Evolutionary conservation across 2,797 vertebrate genomes (phyloP).

Genomic region (Sorex maritimensis): DNA sequence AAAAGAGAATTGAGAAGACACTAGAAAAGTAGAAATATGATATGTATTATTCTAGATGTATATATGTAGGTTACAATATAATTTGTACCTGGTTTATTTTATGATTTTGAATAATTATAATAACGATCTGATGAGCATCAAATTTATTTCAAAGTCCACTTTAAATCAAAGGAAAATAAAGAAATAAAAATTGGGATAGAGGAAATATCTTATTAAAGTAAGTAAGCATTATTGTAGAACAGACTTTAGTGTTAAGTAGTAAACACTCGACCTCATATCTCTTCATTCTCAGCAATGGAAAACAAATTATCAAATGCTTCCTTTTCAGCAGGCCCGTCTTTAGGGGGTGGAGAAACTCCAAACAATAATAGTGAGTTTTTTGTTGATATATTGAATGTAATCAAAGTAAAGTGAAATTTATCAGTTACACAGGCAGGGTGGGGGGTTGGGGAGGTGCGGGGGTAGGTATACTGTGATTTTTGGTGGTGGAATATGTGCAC

Average conservation of each 20-base stretch:
- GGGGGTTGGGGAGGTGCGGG: no score
- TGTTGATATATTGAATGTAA: no score
- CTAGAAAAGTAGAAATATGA: not conserved
- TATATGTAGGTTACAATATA: not conserved
- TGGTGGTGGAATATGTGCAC: no score
- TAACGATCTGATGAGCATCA: slow-evolving; percentile 11
- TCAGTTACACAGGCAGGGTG: no score
- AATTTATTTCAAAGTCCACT: not conserved
- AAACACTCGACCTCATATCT: not conserved
- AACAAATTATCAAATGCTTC: no score
- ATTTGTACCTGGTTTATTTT: not conserved
- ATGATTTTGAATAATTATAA: not conserved
- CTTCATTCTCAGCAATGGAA: no score
- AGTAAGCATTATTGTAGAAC: not conserved
- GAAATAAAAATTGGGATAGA: slow-evolving; percentile 30
- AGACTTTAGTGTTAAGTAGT: not conserved
- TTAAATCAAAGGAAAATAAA: not conserved
- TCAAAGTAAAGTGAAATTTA: no score
- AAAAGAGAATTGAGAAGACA: not conserved
- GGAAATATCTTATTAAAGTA: not conserved
- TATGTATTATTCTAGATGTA: not conserved
- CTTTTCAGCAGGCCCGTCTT: no score
- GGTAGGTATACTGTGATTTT: no score
- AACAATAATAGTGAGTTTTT: no score
- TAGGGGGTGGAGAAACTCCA: no score